Percentiles rank a stretch among this genome's conserved stretches.
phyloP scores from a whole-genome alignment of 2,888 invertebrate species.

The Melieria picta region DNA sequence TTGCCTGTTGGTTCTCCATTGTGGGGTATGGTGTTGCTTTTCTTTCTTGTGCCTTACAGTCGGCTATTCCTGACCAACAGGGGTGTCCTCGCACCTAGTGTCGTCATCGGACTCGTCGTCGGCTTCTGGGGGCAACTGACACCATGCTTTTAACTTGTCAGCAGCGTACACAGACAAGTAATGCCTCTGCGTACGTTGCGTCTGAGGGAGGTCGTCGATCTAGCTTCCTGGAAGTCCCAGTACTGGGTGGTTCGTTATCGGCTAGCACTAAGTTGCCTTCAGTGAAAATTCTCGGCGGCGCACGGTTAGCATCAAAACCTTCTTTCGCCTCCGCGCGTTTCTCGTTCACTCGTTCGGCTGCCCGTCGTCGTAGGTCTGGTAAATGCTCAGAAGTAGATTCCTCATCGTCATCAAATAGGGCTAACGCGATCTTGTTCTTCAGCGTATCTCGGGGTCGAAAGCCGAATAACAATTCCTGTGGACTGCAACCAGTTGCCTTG shows the following conservation, averaged over 20 bases:
- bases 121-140: neutral
- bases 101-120: neutral
- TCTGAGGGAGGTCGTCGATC: constrained; percentile 41
- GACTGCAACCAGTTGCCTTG: constrained; percentile 6
- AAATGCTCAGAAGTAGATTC: no score
- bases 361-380: no score
- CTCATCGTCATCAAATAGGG: no score
- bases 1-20: no score
- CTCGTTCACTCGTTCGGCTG: no score
- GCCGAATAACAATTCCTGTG: constrained; percentile 13
- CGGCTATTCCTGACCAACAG: neutral
- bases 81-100: neutral
- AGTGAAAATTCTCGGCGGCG: neutral
- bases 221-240: constrained; percentile 39
- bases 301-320: neutral
- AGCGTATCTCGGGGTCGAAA: no score
- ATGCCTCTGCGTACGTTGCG: constrained; percentile 33
- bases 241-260: constrained; percentile 16
- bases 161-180: constrained; percentile 41
- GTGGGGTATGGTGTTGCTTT: no score
- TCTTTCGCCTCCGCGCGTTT: constrained; percentile 10
- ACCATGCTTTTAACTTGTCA: constrained; percentile 42
- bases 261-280: constrained; percentile 12
- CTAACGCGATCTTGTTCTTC: no score
- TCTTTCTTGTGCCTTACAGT: neutral